Evolutionary conservation across 2,113 vertebrate genomes (phyloP), one percentile per base, ranked within the genome.

Genomic region (Ochotona princeps): DNA sequence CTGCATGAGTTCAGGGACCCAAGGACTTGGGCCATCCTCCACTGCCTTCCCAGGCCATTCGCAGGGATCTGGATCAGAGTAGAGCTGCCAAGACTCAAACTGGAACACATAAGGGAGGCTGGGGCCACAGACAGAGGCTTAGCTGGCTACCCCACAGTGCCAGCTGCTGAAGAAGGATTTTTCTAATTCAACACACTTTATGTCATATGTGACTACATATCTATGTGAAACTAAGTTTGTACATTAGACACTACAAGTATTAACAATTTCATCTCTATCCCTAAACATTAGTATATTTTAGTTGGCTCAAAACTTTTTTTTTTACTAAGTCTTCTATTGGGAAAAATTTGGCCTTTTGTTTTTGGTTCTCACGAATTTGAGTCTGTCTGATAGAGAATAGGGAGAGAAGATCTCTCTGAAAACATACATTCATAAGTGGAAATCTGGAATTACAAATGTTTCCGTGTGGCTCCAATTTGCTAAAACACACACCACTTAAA

Each of bases 171-270:
- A 66, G 23, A 73, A 9, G 57, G 4, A 54, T 38, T 61, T 67
- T 83, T 35, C 70, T 51, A 26, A 81, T 63, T 26, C 70, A 76
- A 73, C 8, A 7, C 65, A 35, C 44, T 63, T 38, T 47, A 47
- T n/a, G 21, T 30, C 54, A 38, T 3, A 15, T 9, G 57, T 30
- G 35, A 47, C 47, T 83, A 90, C 83, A 32, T 69, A 87, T 23
- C 49, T 3, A 14, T 30, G 15, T 49, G 47, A 38, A 79, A 76
- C 65, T 74, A 78, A 73, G 25, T 92, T 91, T 74, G 35, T 85
- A 92, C 87, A 81, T 88, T 78, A 92, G 80, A 74, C 47, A 63
- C 89, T 44, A 23, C 11, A 38, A 75, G 38, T 74, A 82, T 85
- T 28, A 54, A 47, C 66, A 38, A 83, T 85, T 90, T 89, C 87